Base-by-base conservation (phyloP, 2,888 invertebrate species). In the Allolobophora icterica region DNA sequence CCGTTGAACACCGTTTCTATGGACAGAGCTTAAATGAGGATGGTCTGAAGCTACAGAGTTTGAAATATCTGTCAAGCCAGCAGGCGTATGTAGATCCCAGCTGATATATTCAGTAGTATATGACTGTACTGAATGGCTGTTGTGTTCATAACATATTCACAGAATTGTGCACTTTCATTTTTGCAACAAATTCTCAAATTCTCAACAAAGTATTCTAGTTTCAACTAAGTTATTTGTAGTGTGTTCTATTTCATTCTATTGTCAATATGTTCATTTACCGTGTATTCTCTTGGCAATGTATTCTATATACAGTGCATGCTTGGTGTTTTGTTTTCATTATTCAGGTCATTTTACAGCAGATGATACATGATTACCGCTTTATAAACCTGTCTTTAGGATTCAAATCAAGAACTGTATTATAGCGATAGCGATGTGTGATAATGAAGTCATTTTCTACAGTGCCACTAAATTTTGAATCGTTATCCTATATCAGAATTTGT, bases 1-100 rank as follows among this genome's bases (percentile, higher is more conserved):
- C 92, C 40, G 93, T 93, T 17, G 94, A 94, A 89, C 94, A 94
- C 91, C 92, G 94, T 21, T 94, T 93, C 91, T 94, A 94, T 92
- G 94, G 94, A 38, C 91, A 92, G 71, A 94, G 94, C 91, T 89
- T 94, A 33, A 94, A 94, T 92, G 92, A 93, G 89, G 93, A 94
- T 91, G 94, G 94, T 33, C 92, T 94, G 19, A 91, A 93, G 89
- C 91, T 94, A 58, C 91, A 92, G 24, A 92, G 93, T 42, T 52
- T 94, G 35, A 92, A 93, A 89, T 93, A 93, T 90, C 91, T 94
- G 38, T 93, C 94, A 45, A 94, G 94, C 91, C 94, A 94, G 84
- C 94, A 94, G 90, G 94, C 94, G 94, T 94, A 91, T 92, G 93
- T 93, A 71, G 71, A 38, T 38, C n/a, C 45, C 11, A 89, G 89